phyloP scores from a whole-genome alignment of 1,140 invertebrate genomes.

The Pogonus chalceus region DNA sequence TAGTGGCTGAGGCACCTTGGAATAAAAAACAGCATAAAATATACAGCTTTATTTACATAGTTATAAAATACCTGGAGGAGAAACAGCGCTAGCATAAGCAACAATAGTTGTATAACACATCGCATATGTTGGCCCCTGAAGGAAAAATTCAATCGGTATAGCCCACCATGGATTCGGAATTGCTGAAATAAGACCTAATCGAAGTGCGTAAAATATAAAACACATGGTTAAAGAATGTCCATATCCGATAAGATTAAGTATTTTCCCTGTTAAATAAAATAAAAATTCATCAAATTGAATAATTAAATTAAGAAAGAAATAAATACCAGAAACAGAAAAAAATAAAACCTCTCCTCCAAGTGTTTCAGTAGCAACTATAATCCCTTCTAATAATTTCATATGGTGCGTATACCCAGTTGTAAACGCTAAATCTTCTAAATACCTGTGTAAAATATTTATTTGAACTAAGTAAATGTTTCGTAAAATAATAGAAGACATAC shows the following conservation, averaged over 20 bases:
- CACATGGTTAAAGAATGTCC: constrained; percentile 59
- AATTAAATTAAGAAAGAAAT: constrained; percentile 24
- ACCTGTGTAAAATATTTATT: constrained; percentile 38
- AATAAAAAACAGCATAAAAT: no score
- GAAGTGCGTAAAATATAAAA: constrained; percentile 56
- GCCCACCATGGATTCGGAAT: constrained; percentile 65
- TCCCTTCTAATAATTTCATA: constrained; percentile 65
- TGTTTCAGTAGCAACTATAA: constrained; percentile 62
- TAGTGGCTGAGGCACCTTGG: constrained; percentile 71
- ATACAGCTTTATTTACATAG: no score
- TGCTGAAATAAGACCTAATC: constrained; percentile 55
- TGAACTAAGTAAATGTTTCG: constrained; percentile 5
- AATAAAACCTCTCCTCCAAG: constrained; percentile 64
- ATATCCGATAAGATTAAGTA: constrained; percentile 58
- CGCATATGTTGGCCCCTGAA: constrained; percentile 72
- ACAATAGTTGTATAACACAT: constrained; percentile 69
- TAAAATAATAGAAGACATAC: constrained; percentile 37
- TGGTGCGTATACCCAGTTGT: constrained; percentile 45
- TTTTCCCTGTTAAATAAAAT: constrained; percentile 54
- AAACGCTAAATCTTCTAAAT: constrained; percentile 59
- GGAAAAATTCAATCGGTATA: constrained; percentile 54
- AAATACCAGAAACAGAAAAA: constrained; percentile 53
- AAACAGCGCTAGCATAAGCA: constrained; percentile 60
- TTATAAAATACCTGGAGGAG: constrained; percentile 49
- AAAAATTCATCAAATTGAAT: no score